A percentile compares a stretch with the other conserved stretches of the same genome.
Conservation (phyloP, 2,113 vertebrate species). For the Hyla sarda region DNA sequence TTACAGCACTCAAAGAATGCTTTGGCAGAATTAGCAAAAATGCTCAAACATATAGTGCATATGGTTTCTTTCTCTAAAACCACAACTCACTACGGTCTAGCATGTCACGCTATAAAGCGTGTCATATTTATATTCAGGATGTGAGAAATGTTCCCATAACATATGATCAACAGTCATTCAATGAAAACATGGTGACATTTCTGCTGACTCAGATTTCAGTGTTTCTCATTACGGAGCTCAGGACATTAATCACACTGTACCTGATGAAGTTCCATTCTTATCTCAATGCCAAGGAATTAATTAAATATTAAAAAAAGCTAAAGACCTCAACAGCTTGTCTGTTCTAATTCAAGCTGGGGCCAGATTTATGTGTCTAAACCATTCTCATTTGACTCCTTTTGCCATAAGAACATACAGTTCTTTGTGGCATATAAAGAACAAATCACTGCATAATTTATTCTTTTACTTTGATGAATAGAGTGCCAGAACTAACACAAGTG, state of each 20-base stretch:
- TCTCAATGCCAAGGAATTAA: conserved; percentile 51
- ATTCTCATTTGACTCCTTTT: conserved; percentile 29
- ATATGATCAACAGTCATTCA: conserved; percentile 23
- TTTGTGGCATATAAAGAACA: conserved; percentile 40
- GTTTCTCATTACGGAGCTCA: conserved; percentile 37
- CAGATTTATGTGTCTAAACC: conserved; percentile 49
- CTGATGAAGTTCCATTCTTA: conserved; percentile 50
- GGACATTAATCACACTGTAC: conserved; percentile 45
- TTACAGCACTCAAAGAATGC: neutral
- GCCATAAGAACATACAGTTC: conserved; percentile 36
- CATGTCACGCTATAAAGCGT: neutral
- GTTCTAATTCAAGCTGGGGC: conserved; percentile 29
- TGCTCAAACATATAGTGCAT: neutral
- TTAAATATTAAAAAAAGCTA: conserved; percentile 51
- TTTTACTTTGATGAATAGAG: conserved; percentile 20
- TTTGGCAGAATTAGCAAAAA: neutral
- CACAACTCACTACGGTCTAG: conserved; percentile 5
- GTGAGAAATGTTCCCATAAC: conserved; percentile 37
- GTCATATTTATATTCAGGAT: conserved; percentile 39
- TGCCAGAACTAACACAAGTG: neutral
- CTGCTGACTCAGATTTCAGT: conserved; percentile 46
- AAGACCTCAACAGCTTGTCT: conserved; percentile 46
- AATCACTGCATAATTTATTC: conserved; percentile 18
- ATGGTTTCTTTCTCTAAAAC: neutral
- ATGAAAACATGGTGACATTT: conserved; percentile 41